Evolutionary conservation across 2,888 invertebrate genomes (phyloP).

Genomic region (Drosophila kambysellisi): DNA sequence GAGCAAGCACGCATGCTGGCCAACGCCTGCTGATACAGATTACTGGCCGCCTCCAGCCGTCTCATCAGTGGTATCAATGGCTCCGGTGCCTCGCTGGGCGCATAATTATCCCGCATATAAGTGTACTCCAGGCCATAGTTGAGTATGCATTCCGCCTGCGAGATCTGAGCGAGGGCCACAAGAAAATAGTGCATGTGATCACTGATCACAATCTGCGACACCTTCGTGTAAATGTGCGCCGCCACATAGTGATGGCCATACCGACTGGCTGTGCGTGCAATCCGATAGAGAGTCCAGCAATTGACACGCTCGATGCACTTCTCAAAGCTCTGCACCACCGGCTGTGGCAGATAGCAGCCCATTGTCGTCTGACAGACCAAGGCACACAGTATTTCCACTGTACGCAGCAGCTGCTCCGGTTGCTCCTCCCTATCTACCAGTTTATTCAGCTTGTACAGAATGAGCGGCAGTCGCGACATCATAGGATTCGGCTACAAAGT

Average conservation of each 20-base stretch:
- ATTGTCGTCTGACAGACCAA: conserved; percentile 93
- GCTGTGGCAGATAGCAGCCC: conserved; percentile 89
- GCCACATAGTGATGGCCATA: conserved; percentile 93
- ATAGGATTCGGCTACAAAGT: conserved; percentile 73
- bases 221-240: conserved; percentile 87
- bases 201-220: conserved; percentile 91
- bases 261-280: conserved; percentile 93
- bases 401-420: conserved; percentile 85
- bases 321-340: conserved; percentile 87
- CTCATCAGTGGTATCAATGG: conserved; percentile 85
- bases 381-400: conserved; percentile 92
- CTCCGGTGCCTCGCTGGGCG: conserved; percentile 63
- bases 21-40: conserved; percentile 88
- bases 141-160: conserved; percentile 90
- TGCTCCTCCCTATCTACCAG: conserved; percentile 75
- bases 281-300: conserved; percentile 94
- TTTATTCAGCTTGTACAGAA: conserved; percentile 82
- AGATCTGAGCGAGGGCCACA: conserved; percentile 91
- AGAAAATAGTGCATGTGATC: conserved; percentile 96
- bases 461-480: conserved; percentile 79
- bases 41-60: conserved; percentile 86
- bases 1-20: conserved; percentile 86
- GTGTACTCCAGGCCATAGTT: conserved; percentile 86
- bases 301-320: conserved; percentile 87
- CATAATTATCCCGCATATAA: conserved; percentile 83